Evolutionary conservation across 2,113 vertebrate species (phyloP).

Genomic region (Sinocyclocheilus anshuiensis): DNA sequence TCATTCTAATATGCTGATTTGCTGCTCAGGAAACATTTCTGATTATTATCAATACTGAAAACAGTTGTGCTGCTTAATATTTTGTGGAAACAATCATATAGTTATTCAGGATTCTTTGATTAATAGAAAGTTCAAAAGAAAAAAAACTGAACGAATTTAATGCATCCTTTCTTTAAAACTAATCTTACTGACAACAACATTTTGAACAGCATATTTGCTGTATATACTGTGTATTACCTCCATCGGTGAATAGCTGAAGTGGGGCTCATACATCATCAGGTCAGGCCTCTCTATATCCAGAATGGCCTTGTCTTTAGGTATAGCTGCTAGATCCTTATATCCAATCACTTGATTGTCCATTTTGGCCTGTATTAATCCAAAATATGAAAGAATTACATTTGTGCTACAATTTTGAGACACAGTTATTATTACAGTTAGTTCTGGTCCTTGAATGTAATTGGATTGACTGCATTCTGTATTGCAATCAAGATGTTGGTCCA

Average conservation of each 20-base stretch:
- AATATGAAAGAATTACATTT: constrained; percentile 1
- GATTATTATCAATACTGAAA: too few relatives aligned
- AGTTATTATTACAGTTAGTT: neutral
- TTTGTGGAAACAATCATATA: too few relatives aligned
- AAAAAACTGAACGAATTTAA: neutral
- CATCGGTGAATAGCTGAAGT: constrained; percentile 85
- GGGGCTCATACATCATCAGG: constrained; percentile 94
- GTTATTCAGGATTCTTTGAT: too few relatives aligned
- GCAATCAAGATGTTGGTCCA: too few relatives aligned
- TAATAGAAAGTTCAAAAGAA: too few relatives aligned
- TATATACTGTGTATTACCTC: constrained; percentile 64
- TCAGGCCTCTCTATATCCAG: constrained; percentile 94
- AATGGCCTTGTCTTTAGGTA: constrained; percentile 95
- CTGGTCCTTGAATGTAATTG: neutral
- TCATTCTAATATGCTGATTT: too few relatives aligned
- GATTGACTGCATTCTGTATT: neutral
- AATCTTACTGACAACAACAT: neutral
- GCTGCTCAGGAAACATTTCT: too few relatives aligned
- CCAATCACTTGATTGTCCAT: constrained; percentile 89
- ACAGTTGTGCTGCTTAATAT: too few relatives aligned
- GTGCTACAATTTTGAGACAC: neutral
- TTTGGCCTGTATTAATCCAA: constrained; percentile 73
- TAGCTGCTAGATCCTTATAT: constrained; percentile 93
- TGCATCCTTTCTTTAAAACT: neutral
- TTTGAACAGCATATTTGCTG: neutral